Conservation (phyloP, 2,797 vertebrate genomes). For the Phrynocephalus forsythii region DNA sequence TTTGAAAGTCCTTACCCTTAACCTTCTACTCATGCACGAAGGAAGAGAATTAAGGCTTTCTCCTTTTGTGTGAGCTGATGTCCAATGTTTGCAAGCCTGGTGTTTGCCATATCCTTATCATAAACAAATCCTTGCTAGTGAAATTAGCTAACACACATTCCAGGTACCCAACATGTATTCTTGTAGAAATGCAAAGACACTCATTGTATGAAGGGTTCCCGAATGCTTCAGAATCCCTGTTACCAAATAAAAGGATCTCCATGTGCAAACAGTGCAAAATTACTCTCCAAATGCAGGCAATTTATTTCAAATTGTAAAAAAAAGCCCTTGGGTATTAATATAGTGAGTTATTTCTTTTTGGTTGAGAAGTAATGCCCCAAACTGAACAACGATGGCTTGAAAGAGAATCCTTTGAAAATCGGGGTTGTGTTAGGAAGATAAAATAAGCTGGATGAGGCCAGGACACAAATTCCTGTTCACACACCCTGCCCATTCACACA, state of each 20-base stretch:
- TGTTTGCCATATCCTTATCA: neutral
- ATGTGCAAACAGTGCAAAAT: accelerated
- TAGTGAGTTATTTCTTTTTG: neutral
- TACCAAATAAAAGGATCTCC: accelerated
- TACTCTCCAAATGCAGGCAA: accelerated
- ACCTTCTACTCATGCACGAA: neutral
- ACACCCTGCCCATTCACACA: too few species aligned
- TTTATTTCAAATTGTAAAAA: neutral
- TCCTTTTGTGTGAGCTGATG: neutral
- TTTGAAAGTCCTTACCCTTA: conserved; percentile 28
- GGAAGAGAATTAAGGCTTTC: neutral
- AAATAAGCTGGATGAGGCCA: too few species aligned
- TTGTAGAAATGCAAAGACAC: neutral
- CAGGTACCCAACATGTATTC: accelerated
- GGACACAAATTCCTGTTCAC: too few species aligned
- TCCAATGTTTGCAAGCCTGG: conserved; percentile 26
- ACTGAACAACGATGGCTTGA: neutral
- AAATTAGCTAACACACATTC: neutral
- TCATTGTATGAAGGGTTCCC: neutral
- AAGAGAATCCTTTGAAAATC: too few species aligned
- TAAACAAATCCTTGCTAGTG: conserved; percentile 3
- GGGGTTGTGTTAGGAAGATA: too few species aligned
- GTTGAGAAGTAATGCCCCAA: neutral
- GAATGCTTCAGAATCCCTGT: neutral
- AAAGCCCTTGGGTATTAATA: neutral